These are phyloP conservation scores for Lindbergichthys nudifrons DNA, from an alignment of 2,797 vertebrate genomes.

Conservation along the genomic window DNA sequence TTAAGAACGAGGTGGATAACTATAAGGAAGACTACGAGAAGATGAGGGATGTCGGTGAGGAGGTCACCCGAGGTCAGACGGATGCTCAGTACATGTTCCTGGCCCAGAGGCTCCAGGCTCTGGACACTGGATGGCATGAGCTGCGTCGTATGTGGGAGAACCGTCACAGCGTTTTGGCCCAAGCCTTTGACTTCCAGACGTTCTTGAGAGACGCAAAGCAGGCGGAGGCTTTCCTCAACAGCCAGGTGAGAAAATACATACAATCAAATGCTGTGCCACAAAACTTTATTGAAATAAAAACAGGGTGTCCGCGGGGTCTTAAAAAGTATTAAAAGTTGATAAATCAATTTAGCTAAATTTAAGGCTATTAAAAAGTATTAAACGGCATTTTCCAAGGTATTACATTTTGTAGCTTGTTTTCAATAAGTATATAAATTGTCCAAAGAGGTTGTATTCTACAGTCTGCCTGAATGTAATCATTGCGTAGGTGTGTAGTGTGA, in stretches of 20 bases:
- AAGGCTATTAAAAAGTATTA: no score
- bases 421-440: no score
- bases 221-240: constrained; percentile 94
- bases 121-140: constrained; percentile 95
- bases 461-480: no score
- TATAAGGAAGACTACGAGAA: constrained; percentile 92
- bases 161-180: constrained; percentile 90
- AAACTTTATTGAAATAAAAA: neutral
- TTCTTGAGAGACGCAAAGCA: constrained; percentile 95
- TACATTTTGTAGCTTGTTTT: no score
- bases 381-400: no score
- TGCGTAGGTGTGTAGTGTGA: no score
- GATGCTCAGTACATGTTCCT: constrained; percentile 93
- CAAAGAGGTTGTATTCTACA: no score
- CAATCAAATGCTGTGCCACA: neutral
- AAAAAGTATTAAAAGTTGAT: no score
- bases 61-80: constrained; percentile 92
- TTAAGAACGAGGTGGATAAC: constrained; percentile 93
- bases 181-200: constrained; percentile 92
- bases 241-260: constrained; percentile 86
- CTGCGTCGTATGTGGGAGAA: constrained; percentile 95
- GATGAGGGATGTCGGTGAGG: constrained; percentile 89
- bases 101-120: constrained; percentile 91
- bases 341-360: no score
- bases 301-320: no score